Conservation (phyloP, 2,797 vertebrate species). For the Crax fasciolata region DNA sequence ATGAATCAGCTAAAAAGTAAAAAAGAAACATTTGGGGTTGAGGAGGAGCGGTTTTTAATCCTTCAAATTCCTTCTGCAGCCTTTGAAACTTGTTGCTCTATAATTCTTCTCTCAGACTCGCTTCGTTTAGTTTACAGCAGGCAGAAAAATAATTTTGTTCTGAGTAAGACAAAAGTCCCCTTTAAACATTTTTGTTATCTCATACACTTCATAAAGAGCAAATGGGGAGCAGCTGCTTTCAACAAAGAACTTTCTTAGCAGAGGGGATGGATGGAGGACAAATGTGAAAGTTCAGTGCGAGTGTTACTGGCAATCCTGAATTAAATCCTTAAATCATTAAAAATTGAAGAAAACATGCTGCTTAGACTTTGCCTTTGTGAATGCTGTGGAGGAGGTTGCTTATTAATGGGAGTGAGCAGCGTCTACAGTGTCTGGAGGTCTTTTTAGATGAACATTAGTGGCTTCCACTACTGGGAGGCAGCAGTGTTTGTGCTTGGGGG, state of each 20-base stretch:
- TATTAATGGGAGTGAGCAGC: neutral
- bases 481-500: neutral
- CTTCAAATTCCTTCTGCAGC: slow-evolving; percentile 15
- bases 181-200: slow-evolving; percentile 59
- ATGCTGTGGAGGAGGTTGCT: neutral
- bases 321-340: slow-evolving; percentile 51
- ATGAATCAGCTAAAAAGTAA: neutral
- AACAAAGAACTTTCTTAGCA: neutral
- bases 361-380: neutral
- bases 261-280: slow-evolving; percentile 33
- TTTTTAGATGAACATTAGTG: slow-evolving; percentile 17
- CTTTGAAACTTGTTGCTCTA: slow-evolving; percentile 17
- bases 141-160: slow-evolving; percentile 60
- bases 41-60: neutral
- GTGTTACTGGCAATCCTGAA: slow-evolving; percentile 18
- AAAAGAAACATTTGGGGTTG: neutral
- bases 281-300: slow-evolving; percentile 58
- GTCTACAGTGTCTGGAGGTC: neutral
- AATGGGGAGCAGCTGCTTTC: slow-evolving; percentile 42
- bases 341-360: neutral
- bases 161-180: slow-evolving; percentile 42
- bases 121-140: slow-evolving; percentile 46
- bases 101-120: slow-evolving; percentile 3
- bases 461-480: neutral
- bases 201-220: slow-evolving; percentile 51